Conservation (phyloP, 1,140 invertebrate genomes). For the Drosophila repleta region DNA sequence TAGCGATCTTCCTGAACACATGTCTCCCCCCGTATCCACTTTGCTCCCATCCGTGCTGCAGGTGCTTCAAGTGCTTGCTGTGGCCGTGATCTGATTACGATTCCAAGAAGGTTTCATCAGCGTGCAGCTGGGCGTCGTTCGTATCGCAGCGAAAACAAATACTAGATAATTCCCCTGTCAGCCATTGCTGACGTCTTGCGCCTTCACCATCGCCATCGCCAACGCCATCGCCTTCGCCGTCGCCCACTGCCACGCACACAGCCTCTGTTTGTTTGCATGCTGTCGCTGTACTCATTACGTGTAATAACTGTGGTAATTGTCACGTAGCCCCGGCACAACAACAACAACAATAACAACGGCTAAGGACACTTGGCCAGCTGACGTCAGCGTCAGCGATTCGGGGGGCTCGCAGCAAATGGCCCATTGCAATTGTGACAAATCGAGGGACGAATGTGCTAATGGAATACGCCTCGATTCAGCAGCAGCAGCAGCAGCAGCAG, state of each 20-base stretch:
- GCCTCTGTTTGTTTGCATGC: slow-evolving; percentile 16
- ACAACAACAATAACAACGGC: slow-evolving; percentile 23
- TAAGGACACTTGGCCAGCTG: slow-evolving; percentile 36
- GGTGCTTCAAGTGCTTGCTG: slow-evolving; percentile 5
- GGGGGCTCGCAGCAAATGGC: neutral
- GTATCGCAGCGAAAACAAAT: slow-evolving; percentile 2
- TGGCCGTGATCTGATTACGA: slow-evolving; percentile 59
- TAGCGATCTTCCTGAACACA: too few relatives aligned
- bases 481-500: slow-evolving; percentile 4
- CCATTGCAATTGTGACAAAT: slow-evolving; percentile 35
- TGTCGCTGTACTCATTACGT: slow-evolving; percentile 49
- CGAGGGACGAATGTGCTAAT: slow-evolving; percentile 22
- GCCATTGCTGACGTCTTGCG: slow-evolving; percentile 12
- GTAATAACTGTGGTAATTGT: slow-evolving; percentile 61
- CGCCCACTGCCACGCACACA: too few relatives aligned
- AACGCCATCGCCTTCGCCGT: neutral
- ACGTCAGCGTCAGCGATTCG: slow-evolving; percentile 1
- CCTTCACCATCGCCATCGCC: neutral
- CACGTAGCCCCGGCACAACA: slow-evolving; percentile 48
- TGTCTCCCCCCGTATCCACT: neutral
- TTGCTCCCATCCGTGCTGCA: neutral
- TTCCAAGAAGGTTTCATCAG: slow-evolving; percentile 51
- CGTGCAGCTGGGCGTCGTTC: slow-evolving; percentile 1
- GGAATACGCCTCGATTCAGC: slow-evolving; percentile 2
- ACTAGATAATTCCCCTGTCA: slow-evolving; percentile 28